Evolutionary conservation across 2,797 vertebrate species (phyloP).

Genomic region (Sternarchorhynchus goeldii): DNA sequence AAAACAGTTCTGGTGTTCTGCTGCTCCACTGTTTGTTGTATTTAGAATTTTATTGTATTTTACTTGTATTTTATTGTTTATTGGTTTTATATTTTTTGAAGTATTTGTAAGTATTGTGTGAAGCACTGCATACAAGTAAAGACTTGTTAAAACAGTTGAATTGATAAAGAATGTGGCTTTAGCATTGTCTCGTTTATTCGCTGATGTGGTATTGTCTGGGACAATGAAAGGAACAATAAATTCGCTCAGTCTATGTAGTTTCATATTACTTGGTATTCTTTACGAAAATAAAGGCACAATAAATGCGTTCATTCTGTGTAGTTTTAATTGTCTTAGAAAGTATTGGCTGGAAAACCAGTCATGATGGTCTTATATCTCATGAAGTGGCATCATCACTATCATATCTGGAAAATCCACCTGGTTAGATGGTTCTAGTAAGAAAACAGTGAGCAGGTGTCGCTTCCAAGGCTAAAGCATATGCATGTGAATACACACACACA

Average conservation of each 20-base stretch:
- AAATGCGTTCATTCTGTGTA: no score
- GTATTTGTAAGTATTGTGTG: no score
- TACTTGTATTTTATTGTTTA: no score
- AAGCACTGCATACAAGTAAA: no score
- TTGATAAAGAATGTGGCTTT: neutral
- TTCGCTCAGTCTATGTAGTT: no score
- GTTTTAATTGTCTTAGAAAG: neutral
- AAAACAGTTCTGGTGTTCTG: neutral
- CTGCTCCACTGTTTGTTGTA: no score
- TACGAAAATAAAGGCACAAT: no score
- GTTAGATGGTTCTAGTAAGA: neutral
- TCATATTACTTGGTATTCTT: no score
- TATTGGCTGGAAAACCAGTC: neutral
- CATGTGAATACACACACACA: neutral
- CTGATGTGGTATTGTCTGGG: neutral
- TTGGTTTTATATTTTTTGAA: no score
- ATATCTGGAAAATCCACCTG: constrained; percentile 1
- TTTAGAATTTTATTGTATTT: no score
- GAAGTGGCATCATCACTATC: neutral
- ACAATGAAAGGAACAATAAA: neutral
- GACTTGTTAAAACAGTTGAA: no score
- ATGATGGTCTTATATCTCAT: neutral
- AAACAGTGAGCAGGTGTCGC: neutral
- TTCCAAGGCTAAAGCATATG: neutral
- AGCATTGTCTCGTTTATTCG: no score